Evolutionary conservation across 2,113 vertebrate genomes (phyloP), one percentile per base, ranked within the genome.

Genomic region (Cercocebus atys): DNA sequence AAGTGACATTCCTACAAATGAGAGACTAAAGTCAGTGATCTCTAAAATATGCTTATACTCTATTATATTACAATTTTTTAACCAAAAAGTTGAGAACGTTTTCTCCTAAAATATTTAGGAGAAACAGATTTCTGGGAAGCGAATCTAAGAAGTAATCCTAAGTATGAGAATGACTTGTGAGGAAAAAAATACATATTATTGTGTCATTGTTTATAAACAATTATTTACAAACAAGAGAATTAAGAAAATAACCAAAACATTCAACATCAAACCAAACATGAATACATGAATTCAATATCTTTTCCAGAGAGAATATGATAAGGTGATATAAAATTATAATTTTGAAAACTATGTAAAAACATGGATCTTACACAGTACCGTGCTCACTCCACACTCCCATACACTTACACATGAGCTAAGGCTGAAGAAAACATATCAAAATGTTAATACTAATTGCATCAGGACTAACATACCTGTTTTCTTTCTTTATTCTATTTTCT

Each of bases 1-100:
- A 93, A 84, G 12, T 85, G 40, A 61, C 82, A 88, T 96, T 84
- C 72, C 82, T 93, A 95, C 80, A 93, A 94, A 85, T 88, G 38
- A 68, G 22, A 94, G n/a, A 88, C 78, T 88, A 43, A 30, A 84
- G 92, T 96, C 70, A 78, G 66, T 90, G 57, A 92, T 93, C 64
- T 93, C 40, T 85, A 84, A 97, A 94, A 90, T 95, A 75, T 75
- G 18, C 45, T 96, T 96, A 88, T 50, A 80, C 76, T 92, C 16
- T 92, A 92, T 88, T 88, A 80, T 90, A 61, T 96, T 64, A 38
- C 0, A 83, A 23, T 76, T 94, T 94, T 89, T 90, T 64, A 93
- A 38, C 52, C 43, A 88, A 38, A 94, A 87, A 78, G 22, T 93
- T 64, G 27, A 64, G 61, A 64, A 64, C 61, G 12, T 13, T 64